Evolutionary conservation across 2,113 vertebrate genomes (phyloP), one percentile per base, ranked within the genome.

Genomic region (Merops nubicus): DNA sequence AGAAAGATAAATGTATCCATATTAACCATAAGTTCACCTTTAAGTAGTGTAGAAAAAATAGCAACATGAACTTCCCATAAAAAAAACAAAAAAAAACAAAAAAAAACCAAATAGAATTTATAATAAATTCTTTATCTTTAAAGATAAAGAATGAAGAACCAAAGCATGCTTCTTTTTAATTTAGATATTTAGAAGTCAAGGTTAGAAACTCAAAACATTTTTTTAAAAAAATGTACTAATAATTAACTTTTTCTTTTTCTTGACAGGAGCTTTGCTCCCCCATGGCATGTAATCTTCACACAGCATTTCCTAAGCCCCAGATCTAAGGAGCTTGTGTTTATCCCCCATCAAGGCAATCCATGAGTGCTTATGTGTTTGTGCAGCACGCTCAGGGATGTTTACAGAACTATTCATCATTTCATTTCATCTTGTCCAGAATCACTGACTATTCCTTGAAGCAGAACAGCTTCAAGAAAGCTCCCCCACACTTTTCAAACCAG

Each of bases 401-500:
- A 92, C 67, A 95, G 59, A 90, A 50, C 34, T 70, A 96, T 93
- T 94, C 62, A 94, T 96, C 86, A 95, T 76, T 57, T 51, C 84
- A 87, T 95, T 94, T 73, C 43, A 5, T 23, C 88, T 88, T 93
- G 92, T 79, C 72, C 62, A 54, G 26, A 85, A 64, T 72, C 92
- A 83, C 74, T 70, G 77, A 88, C 59, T 34, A 18, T 4, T 93
- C 84, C 70, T 77, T 78, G 78, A 89, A 93, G 91, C 60, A 93
- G 73, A 96, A 89, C 75, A 80, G 26, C 85, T 91, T 64, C 25
- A 45, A 92, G 60, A 84, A 74, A 82, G 63, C 40, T 50, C 43
- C 77, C 77, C 14, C 3, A 29, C 17, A 29, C 33, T 86, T 87
- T 81, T 81, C 79, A 94, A 95, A 78, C 48, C 91, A 47, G 43